Base-by-base conservation (phyloP, 1,140 invertebrate species). In the Alviniconcha marisindica region DNA sequence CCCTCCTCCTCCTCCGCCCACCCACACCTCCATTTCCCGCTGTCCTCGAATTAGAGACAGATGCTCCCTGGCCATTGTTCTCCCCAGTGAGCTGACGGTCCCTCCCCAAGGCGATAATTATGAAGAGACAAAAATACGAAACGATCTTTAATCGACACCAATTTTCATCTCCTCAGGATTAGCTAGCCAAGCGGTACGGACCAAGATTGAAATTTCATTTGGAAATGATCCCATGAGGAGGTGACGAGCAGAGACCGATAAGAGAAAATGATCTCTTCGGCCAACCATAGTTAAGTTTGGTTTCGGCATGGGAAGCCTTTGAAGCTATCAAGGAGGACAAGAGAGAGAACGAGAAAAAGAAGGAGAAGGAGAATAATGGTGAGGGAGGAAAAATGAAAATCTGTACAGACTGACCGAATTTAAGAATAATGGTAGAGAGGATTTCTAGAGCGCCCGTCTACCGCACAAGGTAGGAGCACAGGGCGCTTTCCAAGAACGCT, bases 101-200 rank as follows among this genome's bases (percentile, higher is more conserved):
- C 33, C 40, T 21, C 73, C 40, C 73, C n/a, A 21, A 33, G 73
- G 54, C 36, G 56, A 42, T 60, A 40, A 66, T 66, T 44, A 80
- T 31, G 76, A 54, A 21, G 56, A n/a, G 60, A 80, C 31, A 38
- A 66, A 80, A 80, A 80, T 63, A 66, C 21, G 28, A 80, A 38
- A n/a, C 78, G 78, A 80, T 80, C 78, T 80, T 80, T 80, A 44
- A 80, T 80, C 78, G 78, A 69, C 78, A 80, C 56, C 78, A 66
- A 66, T 80, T 63, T 80, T 80, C 78, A 44, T 80, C 60, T 66
- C 78, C 18, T 10, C n/a, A 31, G 42, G 44, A 76, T 76, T 76
- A 76, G 73, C 73, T 24, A 54, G 44, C 73, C 73, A 36, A 71
- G 69, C 69, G 36, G 33, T 15, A 7, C 69, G 18, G 36, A 24